phyloP scores from a whole-genome alignment of 2,113 vertebrate genomes.

The Crotalus helleri region DNA sequence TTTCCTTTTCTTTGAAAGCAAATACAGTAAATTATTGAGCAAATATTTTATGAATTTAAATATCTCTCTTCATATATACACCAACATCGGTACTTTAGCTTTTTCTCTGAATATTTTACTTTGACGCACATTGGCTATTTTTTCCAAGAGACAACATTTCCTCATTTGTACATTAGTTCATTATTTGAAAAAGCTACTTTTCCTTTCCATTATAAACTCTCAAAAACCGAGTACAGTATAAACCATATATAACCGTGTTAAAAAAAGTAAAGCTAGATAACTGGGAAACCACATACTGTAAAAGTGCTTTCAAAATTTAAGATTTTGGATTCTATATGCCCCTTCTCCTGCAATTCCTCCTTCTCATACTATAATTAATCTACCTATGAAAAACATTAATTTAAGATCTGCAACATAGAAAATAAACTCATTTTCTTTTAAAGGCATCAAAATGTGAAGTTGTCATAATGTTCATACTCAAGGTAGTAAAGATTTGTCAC shows the following conservation, averaged over 20 bases:
- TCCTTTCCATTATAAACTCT: neutral
- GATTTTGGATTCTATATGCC: neutral
- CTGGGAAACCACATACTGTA: neutral
- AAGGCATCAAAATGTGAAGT: neutral
- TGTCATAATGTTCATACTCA: neutral
- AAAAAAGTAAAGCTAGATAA: neutral
- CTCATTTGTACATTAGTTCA: neutral
- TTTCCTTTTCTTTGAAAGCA: neutral
- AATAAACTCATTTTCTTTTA: neutral
- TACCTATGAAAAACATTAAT: neutral
- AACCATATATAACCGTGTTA: neutral
- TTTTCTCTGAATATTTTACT: neutral
- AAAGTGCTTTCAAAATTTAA: neutral
- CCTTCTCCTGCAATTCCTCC: neutral
- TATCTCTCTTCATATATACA: neutral
- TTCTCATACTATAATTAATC: neutral
- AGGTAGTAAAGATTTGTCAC: neutral
- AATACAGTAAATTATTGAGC: neutral
- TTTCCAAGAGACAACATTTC: neutral
- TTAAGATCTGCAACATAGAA: neutral
- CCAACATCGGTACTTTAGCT: neutral
- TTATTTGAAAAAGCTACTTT: neutral
- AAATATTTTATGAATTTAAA: neutral
- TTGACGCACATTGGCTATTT: neutral
- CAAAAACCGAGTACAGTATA: neutral